phyloP scores from a whole-genome alignment of 2,888 invertebrate species.

The Phoenoteleia sp. region DNA sequence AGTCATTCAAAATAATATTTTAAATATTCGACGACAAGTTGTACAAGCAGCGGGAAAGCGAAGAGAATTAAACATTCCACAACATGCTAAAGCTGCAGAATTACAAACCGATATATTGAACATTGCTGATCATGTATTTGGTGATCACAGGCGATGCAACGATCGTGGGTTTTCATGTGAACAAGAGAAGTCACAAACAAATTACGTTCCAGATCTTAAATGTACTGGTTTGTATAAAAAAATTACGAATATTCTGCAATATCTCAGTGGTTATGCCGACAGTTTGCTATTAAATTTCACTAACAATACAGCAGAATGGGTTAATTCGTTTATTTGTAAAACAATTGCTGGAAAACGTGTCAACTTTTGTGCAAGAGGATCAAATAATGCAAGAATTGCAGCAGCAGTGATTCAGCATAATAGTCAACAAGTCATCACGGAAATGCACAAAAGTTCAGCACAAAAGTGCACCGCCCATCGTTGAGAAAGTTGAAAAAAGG shows the following conservation, averaged over 20 bases:
- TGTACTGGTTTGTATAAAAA: neutral
- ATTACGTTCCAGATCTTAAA: neutral
- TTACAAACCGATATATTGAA: neutral
- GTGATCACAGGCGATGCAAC: constrained; percentile 3
- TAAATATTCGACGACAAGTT: neutral
- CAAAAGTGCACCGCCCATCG: neutral
- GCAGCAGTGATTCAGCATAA: neutral
- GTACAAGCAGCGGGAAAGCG: neutral
- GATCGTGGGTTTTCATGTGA: neutral
- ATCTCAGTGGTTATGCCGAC: constrained; percentile 6
- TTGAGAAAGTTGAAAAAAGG: neutral
- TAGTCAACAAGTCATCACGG: neutral
- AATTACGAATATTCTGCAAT: neutral
- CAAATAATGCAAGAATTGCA: neutral
- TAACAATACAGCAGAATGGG: constrained; percentile 38
- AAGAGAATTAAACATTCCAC: neutral
- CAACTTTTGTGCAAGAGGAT: constrained; percentile 7
- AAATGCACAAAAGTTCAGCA: neutral
- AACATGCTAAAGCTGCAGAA: neutral
- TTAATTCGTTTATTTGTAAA: constrained; percentile 35
- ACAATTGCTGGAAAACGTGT: constrained; percentile 35
- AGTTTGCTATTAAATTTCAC: constrained; percentile 38
- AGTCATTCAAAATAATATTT: neutral
- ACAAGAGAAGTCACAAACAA: neutral
- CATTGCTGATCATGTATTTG: constrained; percentile 20